Conservation (phyloP, 2,113 vertebrate species). For the Mesitornis unicolor region DNA sequence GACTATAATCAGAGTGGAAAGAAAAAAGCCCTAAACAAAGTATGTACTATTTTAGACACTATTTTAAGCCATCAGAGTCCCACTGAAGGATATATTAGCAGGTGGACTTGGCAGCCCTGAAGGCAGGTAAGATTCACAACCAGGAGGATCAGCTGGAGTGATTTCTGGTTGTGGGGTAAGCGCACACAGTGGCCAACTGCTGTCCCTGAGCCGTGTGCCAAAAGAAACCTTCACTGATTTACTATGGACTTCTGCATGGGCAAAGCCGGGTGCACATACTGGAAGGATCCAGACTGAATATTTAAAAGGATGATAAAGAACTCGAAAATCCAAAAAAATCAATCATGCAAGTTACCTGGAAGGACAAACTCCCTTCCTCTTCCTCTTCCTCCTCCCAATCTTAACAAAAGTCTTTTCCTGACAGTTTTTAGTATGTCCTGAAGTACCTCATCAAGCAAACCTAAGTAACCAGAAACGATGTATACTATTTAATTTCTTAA, state of each 20-base stretch:
- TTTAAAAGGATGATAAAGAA: background rate
- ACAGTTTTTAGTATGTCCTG: background rate
- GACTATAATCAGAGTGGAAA: background rate
- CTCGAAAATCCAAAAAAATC: fast-evolving
- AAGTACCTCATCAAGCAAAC: background rate
- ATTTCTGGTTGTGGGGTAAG: background rate
- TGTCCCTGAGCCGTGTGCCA: background rate
- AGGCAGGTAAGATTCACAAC: background rate
- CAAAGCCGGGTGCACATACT: background rate
- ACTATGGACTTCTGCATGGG: background rate
- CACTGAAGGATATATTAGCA: background rate
- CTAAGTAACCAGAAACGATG: background rate
- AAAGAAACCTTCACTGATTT: background rate
- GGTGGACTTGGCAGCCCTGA: background rate
- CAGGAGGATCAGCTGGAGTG: background rate
- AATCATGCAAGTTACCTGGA: background rate
- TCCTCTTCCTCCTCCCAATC: no score
- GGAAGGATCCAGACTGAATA: background rate
- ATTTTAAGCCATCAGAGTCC: background rate
- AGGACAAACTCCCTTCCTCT: background rate
- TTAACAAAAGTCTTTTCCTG: no score
- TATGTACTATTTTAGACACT: no score
- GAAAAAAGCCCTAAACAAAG: background rate
- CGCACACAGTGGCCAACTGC: background rate
- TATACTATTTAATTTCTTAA: background rate